These are phyloP conservation scores for Aricia artaxerxes DNA, from an alignment of 2,888 invertebrate genomes.

Conservation along the genomic window DNA sequence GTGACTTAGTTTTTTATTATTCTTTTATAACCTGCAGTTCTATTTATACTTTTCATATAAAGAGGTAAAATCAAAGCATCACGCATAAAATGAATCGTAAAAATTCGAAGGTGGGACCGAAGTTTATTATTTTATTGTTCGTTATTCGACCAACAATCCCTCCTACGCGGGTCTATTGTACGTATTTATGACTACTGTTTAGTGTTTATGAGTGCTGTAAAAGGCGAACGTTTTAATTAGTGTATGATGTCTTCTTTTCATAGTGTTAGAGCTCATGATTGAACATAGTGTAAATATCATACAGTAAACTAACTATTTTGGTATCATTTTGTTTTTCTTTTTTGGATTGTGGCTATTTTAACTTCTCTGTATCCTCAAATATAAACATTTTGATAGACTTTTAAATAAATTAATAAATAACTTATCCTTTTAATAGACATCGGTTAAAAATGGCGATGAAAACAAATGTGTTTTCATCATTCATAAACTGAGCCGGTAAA, in stretches of 20 bases:
- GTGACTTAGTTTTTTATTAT: background rate
- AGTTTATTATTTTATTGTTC: slow-evolving; percentile 27
- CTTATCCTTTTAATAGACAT: no score
- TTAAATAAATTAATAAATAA: no score
- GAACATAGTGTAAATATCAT: background rate
- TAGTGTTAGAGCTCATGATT: background rate
- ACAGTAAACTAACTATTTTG: background rate
- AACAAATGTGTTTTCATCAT: background rate
- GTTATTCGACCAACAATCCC: slow-evolving; percentile 24
- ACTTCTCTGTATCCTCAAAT: no score
- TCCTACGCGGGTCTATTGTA: slow-evolving; percentile 14
- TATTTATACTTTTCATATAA: slow-evolving; percentile 2
- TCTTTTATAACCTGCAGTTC: background rate
- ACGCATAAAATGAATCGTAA: slow-evolving; percentile 26
- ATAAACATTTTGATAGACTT: no score
- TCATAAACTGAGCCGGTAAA: no score
- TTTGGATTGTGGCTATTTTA: no score
- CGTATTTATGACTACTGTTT: slow-evolving; percentile 16
- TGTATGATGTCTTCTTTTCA: slow-evolving; percentile 14
- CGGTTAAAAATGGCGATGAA: background rate
- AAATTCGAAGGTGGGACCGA: slow-evolving; percentile 6
- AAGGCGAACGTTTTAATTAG: slow-evolving; percentile 17
- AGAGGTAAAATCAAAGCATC: background rate
- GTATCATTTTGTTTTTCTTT: background rate
- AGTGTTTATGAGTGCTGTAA: slow-evolving; percentile 7